Evolutionary conservation across 1,140 invertebrate species (phyloP), one percentile per base, ranked within the genome.

Genomic region (Eriocheir sinensis): DNA sequence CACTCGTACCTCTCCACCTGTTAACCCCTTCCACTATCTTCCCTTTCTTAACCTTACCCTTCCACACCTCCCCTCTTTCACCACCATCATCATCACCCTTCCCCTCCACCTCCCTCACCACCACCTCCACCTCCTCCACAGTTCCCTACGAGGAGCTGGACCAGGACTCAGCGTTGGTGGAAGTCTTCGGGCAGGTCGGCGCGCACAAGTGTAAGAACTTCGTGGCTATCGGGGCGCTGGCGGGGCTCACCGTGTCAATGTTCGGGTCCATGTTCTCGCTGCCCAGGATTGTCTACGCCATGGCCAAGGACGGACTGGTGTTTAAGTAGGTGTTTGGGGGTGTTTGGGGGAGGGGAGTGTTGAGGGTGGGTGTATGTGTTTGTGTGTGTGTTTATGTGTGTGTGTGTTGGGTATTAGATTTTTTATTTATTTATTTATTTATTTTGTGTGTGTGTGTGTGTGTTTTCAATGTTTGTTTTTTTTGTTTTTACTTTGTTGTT

Each of bases 261-360:
- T 98, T 99, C 95, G 99, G 99, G 21, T 98, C 98, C n/a, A 99
- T 99, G 98, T 99, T 99, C 97, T 99, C 99, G 3, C 98, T 99
- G 98, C 99, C 99, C 2, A 97, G 99, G 95, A 98, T 99, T 94
- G 98, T 99, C 9, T 99, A 99, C 96, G 98, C 98, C 41, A 99
- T 99, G 98, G 98, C 99, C 34, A 98, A 98, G 96, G 99, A 99
- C 96, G 98, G 99, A 40, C 97, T 99, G 15, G 98, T 99, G 96
- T 99, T 99, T 96, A 95, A 95, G 94, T 95, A 83, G 21, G 60
- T 72, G 27, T n/a, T 21, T 72, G 60, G 27, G 60, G 27, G 60
- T 72, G 60, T 72, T 21, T 72, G 60, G 27, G 60, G 27, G 60
- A n/a, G 60, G 60, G 27, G 60, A n/a, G 60, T 72, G 60, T 72